These are phyloP conservation scores for Halocaridina rubra DNA, from an alignment of 2,888 invertebrate genomes.

Conservation along the genomic window DNA sequence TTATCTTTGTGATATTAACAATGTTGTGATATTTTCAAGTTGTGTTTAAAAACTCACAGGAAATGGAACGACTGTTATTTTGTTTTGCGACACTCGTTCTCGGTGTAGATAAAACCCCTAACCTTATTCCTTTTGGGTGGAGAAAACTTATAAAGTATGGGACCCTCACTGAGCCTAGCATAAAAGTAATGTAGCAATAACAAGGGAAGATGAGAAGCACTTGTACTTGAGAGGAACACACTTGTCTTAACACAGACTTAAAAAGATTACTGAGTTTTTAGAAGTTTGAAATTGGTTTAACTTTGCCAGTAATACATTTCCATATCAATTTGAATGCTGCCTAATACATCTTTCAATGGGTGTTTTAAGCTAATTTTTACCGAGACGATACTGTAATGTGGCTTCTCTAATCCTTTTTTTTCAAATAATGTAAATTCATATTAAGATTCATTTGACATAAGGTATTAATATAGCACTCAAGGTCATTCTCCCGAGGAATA, in stretches of 20 bases:
- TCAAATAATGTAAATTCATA: no score
- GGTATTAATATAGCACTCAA: slow-evolving; percentile 5
- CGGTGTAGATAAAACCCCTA: neutral
- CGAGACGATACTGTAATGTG: no score
- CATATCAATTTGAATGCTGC: no score
- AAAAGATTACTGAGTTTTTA: neutral
- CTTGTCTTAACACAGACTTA: neutral
- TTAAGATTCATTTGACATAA: no score
- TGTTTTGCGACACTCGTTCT: slow-evolving; percentile 28
- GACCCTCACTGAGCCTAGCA: slow-evolving; percentile 46
- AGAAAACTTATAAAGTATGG: slow-evolving; percentile 4
- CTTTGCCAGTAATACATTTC: neutral
- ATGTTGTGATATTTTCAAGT: slow-evolving; percentile 46
- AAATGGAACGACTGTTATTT: slow-evolving; percentile 5
- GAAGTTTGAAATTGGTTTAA: neutral
- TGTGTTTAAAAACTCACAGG: slow-evolving; percentile 36
- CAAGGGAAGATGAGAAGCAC: slow-evolving; percentile 24
- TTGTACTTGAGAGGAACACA: neutral
- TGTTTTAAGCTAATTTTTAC: no score
- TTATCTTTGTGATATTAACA: slow-evolving; percentile 45
- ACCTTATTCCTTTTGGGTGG: neutral
- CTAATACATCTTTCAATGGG: no score
- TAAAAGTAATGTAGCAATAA: slow-evolving; percentile 26
- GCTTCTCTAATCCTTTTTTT: no score
- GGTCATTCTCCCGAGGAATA: neutral